Evolutionary conservation across 2,888 invertebrate species (phyloP).

Genomic region (Agapetus fuscipes): DNA sequence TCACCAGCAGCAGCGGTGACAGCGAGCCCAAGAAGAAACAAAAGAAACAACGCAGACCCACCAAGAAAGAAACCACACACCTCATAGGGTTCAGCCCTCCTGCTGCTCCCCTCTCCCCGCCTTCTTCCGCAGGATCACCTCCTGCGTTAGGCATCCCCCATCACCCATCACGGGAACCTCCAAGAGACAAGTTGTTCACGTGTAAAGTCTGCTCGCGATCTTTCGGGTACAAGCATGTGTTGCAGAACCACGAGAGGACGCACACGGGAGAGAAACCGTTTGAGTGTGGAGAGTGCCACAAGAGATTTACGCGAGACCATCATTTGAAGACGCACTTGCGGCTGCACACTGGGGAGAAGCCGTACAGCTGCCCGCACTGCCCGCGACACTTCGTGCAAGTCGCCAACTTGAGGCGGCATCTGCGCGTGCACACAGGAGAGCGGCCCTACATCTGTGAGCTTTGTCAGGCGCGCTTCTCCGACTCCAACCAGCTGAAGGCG

Average conservation of each 20-base stretch:
- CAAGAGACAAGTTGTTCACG: constrained; percentile 76
- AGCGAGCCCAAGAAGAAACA: constrained; percentile 33
- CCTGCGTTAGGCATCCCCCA: constrained; percentile 36
- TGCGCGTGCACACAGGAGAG: constrained; percentile 87
- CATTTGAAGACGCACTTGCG: constrained; percentile 90
- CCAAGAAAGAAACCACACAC: constrained; percentile 37
- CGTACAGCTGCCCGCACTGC: constrained; percentile 86
- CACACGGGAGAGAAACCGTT: constrained; percentile 94
- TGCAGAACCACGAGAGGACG: constrained; percentile 90
- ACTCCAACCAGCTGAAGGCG: constrained; percentile 86
- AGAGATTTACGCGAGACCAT: constrained; percentile 86
- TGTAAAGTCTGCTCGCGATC: constrained; percentile 81
- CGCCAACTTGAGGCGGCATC: constrained; percentile 79
- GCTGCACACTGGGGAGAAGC: constrained; percentile 87
- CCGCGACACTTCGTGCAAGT: constrained; percentile 90
- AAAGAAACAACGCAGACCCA: constrained; percentile 38
- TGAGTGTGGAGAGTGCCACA: constrained; percentile 85
- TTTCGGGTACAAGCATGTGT: constrained; percentile 89
- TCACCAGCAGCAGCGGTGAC: constrained; percentile 37
- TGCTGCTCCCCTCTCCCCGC: constrained; percentile 42
- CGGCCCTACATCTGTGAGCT: constrained; percentile 80
- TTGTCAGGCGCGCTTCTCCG: constrained; percentile 80
- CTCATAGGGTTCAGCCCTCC: constrained; percentile 32
- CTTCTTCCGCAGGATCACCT: constrained; percentile 46
- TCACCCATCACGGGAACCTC: constrained; percentile 40